Evolutionary conservation across 37 sponge, comb jelly and placozoan genomes (phyloP), one percentile per base, ranked within the genome.

Genomic region (Mnemiopsis leidyi): DNA sequence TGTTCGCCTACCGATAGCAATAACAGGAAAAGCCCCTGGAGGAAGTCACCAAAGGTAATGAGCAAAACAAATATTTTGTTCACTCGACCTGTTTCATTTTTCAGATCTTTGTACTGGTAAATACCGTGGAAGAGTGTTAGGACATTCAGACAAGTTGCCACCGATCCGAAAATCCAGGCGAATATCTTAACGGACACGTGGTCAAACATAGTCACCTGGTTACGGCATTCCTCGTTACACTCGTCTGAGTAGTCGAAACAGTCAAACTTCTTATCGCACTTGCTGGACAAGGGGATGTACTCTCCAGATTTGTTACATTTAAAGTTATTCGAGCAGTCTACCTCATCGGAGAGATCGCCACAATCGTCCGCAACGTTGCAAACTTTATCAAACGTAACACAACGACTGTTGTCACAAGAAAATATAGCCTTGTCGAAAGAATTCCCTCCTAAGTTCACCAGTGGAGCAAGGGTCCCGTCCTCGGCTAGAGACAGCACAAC

Each of bases 311-410:
- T 32, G 3, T 36, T 79, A 36, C 82, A 79, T 38, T 79, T 32
- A 26, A 79, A 79, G 82, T 79, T 79, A 32, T 79, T 79, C 38
- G 36, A 32, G 23, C 82, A 79, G 7, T 20, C 18, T 33, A 3
- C 36, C 26, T 79, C 82, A 79, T 79, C 82, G 23, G 37, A 36
- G 16, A 1, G 28, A 38, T 79, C 82, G 3, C 82, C 82, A 23
- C 82, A 79, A 79, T 79, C 82, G 26, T 79, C 82, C 7, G 18
- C 26, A 20, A 79, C 37, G 26, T 79, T 38, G 36, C 82, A 79
- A 36, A 79, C 82, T 5, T 32, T 79, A 2, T 5, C 36, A 38
- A 23, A 79, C 38, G 18, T 23, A 13, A 79, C 37, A 32, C 82
- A 79, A 21, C 26, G 35, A 2, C 36, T 23, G 26, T 79, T 79